Evolutionary conservation across 2,797 vertebrate species (phyloP).

Genomic region (Anabas testudineus): DNA sequence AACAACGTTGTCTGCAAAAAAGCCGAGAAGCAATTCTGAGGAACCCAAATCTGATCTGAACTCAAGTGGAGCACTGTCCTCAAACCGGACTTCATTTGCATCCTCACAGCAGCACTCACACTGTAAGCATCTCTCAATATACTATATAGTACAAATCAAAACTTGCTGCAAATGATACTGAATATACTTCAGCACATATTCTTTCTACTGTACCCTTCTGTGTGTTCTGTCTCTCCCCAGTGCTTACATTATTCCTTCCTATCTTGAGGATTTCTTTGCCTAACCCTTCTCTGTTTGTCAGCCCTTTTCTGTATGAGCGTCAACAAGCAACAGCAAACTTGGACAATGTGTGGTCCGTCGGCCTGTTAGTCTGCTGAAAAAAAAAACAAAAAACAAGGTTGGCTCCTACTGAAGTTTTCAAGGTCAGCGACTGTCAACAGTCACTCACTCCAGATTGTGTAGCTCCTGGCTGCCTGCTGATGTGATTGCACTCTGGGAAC

Average conservation of each 20-base stretch:
- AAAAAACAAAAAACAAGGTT: constrained; percentile 31
- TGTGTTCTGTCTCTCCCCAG: not conserved
- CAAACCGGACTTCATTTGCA: too few relatives aligned
- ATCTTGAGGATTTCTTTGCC: not conserved
- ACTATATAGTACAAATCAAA: constrained; percentile 4
- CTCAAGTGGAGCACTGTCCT: not conserved
- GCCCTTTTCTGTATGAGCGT: not conserved
- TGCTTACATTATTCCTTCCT: not conserved
- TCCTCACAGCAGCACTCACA: too few relatives aligned
- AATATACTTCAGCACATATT: too few relatives aligned
- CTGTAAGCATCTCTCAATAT: too few relatives aligned
- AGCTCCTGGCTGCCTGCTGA: constrained; percentile 31
- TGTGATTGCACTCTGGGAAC: constrained; percentile 41
- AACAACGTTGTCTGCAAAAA: too few relatives aligned
- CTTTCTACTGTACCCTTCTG: not conserved
- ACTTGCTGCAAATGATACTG: not conserved
- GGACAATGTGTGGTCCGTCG: constrained; percentile 18
- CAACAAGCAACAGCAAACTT: not conserved
- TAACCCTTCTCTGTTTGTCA: not conserved
- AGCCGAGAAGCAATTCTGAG: too few relatives aligned
- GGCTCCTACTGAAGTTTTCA: constrained; percentile 46
- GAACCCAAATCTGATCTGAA: too few relatives aligned
- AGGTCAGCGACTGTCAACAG: constrained; percentile 50
- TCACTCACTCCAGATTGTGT: constrained; percentile 24
- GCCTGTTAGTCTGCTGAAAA: constrained; percentile 5